These are phyloP conservation scores for Campoplex nolae DNA, from an alignment of 2,888 invertebrate genomes.

Conservation along the genomic window DNA sequence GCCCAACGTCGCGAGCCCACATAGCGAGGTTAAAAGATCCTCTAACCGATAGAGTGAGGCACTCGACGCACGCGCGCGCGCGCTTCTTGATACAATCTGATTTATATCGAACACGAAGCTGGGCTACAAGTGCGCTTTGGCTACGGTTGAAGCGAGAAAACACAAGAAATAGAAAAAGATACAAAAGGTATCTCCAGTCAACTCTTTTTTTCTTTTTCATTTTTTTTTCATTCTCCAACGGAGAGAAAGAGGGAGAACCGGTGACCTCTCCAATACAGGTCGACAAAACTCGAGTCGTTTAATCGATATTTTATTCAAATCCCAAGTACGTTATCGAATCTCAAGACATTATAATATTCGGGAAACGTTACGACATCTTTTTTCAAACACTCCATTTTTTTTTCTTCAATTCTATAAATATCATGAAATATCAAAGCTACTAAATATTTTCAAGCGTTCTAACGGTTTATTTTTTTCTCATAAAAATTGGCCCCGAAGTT, in stretches of 20 bases:
- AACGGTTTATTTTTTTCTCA: neutral
- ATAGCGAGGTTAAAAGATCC: constrained; percentile 74
- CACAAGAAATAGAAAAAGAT: constrained; percentile 60
- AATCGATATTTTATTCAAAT: constrained; percentile 80
- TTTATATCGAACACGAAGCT: constrained; percentile 80
- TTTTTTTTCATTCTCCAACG: constrained; percentile 1
- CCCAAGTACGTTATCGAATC: constrained; percentile 58
- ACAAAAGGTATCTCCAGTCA: constrained; percentile 52
- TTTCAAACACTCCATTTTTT: constrained; percentile 2
- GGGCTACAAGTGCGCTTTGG: constrained; percentile 68
- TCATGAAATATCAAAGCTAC: neutral
- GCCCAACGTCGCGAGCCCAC: constrained; percentile 75
- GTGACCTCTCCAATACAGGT: constrained; percentile 70
- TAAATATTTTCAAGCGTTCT: neutral
- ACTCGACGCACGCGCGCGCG: constrained; percentile 69
- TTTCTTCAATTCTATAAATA: constrained; percentile 12
- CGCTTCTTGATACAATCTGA: constrained; percentile 80
- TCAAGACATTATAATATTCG: constrained; percentile 34
- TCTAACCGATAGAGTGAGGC: constrained; percentile 76
- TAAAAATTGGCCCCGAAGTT: neutral
- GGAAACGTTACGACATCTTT: constrained; percentile 47
- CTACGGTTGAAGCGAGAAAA: constrained; percentile 64
- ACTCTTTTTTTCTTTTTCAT: constrained; percentile 20
- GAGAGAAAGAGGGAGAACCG: constrained; percentile 9
- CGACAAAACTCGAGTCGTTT: constrained; percentile 66